Conservation (phyloP, 1,140 invertebrate species). For the Nephotettix cincticeps region DNA sequence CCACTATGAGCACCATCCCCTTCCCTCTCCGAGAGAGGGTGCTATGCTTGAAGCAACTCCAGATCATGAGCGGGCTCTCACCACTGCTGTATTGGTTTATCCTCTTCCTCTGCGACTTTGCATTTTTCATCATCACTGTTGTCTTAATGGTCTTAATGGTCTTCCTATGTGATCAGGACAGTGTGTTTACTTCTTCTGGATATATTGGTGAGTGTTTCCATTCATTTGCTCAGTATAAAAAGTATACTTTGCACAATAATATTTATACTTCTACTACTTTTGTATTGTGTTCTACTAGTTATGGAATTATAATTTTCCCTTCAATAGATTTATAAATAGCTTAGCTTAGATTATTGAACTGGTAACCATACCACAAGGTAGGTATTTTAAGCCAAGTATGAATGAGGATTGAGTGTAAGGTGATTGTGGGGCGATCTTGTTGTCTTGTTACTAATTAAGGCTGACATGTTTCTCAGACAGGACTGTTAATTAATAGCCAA, state of each 20-base stretch:
- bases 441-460: too few relatives aligned
- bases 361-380: too few relatives aligned
- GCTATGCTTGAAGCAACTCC: conserved; percentile 64
- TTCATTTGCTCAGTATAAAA: not conserved
- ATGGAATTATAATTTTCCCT: not conserved
- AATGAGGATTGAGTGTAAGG: too few relatives aligned
- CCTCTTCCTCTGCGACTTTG: conserved; percentile 59
- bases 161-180: not conserved
- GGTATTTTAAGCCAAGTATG: too few relatives aligned
- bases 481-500: too few relatives aligned
- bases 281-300: not conserved
- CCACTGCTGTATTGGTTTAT: conserved; percentile 59
- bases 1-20: not conserved
- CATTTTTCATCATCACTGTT: conserved; percentile 44
- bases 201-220: not conserved
- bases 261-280: not conserved
- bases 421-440: too few relatives aligned
- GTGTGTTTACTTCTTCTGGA: not conserved
- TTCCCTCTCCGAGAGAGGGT: conserved; percentile 49
- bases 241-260: conserved; percentile 16
- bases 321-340: not conserved
- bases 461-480: too few relatives aligned
- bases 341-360: not conserved
- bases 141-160: conserved; percentile 32
- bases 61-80: conserved; percentile 65